phyloP scores from a whole-genome alignment of 2,797 vertebrate genomes.

The Strix occidentalis region DNA sequence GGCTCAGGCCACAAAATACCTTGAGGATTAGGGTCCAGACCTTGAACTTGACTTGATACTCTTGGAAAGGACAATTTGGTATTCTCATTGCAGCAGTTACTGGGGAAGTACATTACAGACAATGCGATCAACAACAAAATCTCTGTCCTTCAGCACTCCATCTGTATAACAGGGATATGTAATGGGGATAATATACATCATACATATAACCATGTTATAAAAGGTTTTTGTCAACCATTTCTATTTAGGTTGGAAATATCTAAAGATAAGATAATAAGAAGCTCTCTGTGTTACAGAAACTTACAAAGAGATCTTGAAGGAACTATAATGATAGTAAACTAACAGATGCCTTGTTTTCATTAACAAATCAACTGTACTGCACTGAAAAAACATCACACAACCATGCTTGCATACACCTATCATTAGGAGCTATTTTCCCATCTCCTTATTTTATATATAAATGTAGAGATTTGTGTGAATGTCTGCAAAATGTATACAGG shows the following conservation, averaged over 20 bases:
- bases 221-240: neutral
- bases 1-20: constrained; percentile 8
- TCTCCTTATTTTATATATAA: neutral
- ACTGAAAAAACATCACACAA: neutral
- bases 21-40: constrained; percentile 26
- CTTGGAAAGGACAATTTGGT: neutral
- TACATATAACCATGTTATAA: neutral
- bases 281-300: neutral
- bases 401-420: neutral
- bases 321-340: neutral
- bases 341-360: neutral
- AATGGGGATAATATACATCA: neutral
- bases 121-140: neutral
- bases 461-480: neutral
- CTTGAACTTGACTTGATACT: constrained; percentile 26
- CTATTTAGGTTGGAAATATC: neutral
- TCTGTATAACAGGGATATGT: neutral
- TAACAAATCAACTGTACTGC: neutral
- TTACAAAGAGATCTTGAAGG: neutral
- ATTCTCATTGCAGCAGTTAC: neutral
- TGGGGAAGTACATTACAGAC: neutral
- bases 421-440: neutral
- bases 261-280: neutral
- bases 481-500: neutral
- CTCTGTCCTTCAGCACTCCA: constrained; percentile 57